These are phyloP conservation scores for Tenthredo distinguenda DNA, from an alignment of 2,888 invertebrate genomes.

Conservation along the genomic window DNA sequence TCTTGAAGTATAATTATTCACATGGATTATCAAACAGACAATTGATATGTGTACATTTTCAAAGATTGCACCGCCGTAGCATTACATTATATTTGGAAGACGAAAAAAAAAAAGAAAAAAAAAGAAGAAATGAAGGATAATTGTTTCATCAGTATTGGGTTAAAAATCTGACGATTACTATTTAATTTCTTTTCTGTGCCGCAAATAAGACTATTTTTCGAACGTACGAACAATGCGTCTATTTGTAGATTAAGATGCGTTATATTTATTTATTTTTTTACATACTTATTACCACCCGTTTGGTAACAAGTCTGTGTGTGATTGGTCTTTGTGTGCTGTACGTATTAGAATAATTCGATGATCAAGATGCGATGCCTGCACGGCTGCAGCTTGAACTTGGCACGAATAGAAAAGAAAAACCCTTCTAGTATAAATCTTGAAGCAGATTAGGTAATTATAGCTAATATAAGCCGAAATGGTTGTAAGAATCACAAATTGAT, in stretches of 20 bases:
- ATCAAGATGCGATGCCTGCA: background rate
- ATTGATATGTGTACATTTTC: conserved; percentile 18
- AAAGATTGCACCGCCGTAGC: background rate
- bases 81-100: background rate
- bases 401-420: background rate
- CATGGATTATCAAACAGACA: background rate
- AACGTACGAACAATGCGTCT: background rate
- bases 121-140: background rate
- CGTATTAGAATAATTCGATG: background rate
- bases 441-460: conserved; percentile 19
- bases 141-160: background rate
- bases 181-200: background rate
- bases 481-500: conserved; percentile 10
- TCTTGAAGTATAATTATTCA: background rate
- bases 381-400: background rate
- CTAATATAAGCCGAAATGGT: conserved; percentile 4
- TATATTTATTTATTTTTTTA: conserved; percentile 28
- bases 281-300: background rate
- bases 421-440: background rate
- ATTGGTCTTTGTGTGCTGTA: conserved; percentile 7
- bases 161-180: background rate
- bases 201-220: conserved; percentile 7
- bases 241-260: conserved; percentile 3
- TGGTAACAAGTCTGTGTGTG: background rate
- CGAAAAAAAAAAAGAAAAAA: no score